phyloP scores from a whole-genome alignment of 2,113 vertebrate species.

The Scolopax mira region DNA sequence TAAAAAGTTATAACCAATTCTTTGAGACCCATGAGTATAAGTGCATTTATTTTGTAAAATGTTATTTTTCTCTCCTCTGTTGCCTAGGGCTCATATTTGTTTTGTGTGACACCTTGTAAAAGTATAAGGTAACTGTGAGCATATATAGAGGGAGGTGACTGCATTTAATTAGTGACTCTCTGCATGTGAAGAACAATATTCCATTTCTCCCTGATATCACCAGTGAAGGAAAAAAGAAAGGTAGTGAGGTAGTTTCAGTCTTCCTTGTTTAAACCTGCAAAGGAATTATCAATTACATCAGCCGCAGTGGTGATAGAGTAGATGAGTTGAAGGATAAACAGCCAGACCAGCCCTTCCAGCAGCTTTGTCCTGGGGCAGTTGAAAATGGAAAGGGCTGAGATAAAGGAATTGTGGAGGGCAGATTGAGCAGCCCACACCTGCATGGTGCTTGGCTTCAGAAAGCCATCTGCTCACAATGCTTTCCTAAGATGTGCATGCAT shows the following conservation, averaged over 20 bases:
- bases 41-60: background rate
- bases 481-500: background rate
- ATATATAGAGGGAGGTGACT: background rate
- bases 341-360: fast-evolving
- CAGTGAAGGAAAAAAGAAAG: background rate
- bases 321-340: background rate
- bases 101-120: background rate
- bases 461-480: background rate
- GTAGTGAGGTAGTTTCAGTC: background rate
- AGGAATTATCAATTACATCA: background rate
- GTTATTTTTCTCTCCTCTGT: background rate
- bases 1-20: background rate
- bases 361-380: background rate
- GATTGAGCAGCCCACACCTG: background rate
- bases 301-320: background rate
- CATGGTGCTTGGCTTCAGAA: background rate
- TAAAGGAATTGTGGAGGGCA: background rate
- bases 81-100: background rate
- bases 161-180: background rate
- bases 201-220: background rate
- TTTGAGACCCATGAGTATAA: background rate
- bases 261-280: background rate
- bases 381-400: background rate
- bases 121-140: background rate
- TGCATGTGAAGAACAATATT: background rate